Evolutionary conservation across 1,140 invertebrate species (phyloP).

Genomic region (Dendroctonus valens): DNA sequence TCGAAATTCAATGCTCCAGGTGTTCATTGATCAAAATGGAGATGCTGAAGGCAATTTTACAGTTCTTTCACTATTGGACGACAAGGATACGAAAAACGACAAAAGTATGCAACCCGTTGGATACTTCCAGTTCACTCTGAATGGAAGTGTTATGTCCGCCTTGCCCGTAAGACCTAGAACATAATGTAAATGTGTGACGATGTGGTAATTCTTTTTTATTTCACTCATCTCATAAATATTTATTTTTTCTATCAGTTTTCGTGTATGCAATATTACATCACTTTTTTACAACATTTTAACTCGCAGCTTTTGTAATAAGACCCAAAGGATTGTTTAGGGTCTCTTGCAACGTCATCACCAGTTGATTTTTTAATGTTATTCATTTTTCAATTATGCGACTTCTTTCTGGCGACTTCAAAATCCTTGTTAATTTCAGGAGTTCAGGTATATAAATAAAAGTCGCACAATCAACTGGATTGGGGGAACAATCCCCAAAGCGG

Average conservation of each 20-base stretch:
- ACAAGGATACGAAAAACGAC: slow-evolving; percentile 52
- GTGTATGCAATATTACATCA: too few species aligned
- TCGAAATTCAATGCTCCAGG: slow-evolving; percentile 50
- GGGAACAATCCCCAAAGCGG: slow-evolving; percentile 65
- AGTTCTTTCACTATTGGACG: slow-evolving; percentile 69
- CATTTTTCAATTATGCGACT: too few species aligned
- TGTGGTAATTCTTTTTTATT: slow-evolving; percentile 2
- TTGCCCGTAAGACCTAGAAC: slow-evolving; percentile 44
- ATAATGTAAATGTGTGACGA: slow-evolving; percentile 12
- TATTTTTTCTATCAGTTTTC: too few species aligned
- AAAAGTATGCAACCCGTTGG: slow-evolving; percentile 72
- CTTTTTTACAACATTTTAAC: too few species aligned
- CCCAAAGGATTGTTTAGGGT: too few species aligned
- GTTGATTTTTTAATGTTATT: too few species aligned
- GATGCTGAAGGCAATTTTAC: slow-evolving; percentile 92
- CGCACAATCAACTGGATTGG: slow-evolving; percentile 72
- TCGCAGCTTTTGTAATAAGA: too few species aligned
- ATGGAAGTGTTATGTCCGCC: slow-evolving; percentile 50
- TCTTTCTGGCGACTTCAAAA: too few species aligned
- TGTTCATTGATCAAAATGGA: slow-evolving; percentile 82
- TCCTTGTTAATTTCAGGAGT: slow-evolving; percentile 52
- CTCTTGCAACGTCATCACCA: too few species aligned
- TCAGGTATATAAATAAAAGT: slow-evolving; percentile 61
- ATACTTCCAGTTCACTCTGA: slow-evolving; percentile 64
- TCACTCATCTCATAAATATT: not conserved